Evolutionary conservation across 2,797 vertebrate species (phyloP).

Genomic region (Sebastes glaucus): DNA sequence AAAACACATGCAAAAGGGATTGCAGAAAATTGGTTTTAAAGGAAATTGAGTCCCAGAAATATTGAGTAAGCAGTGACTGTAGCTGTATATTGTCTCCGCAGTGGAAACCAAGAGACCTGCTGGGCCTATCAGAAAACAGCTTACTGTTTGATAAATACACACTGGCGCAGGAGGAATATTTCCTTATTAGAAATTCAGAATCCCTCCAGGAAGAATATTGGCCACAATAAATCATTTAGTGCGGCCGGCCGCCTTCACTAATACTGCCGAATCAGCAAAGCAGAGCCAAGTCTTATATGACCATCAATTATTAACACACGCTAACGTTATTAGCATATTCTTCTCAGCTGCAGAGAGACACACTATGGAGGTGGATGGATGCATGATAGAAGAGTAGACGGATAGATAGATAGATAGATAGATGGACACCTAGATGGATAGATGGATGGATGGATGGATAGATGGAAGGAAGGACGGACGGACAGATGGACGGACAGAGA

Average conservation of each 20-base stretch:
- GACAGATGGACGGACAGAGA: slow-evolving; percentile 8
- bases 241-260: slow-evolving; percentile 59
- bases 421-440: not conserved
- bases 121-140: slow-evolving; percentile 63
- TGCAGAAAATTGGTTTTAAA: slow-evolving; percentile 68
- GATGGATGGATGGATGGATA: slow-evolving; percentile 2
- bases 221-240: slow-evolving; percentile 82
- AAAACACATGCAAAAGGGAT: slow-evolving; percentile 55
- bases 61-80: slow-evolving; percentile 64
- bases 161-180: slow-evolving; percentile 74
- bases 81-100: slow-evolving; percentile 43
- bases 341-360: slow-evolving; percentile 46
- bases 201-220: slow-evolving; percentile 76
- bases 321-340: slow-evolving; percentile 77
- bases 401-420: not conserved
- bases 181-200: slow-evolving; percentile 80
- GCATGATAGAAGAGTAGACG: slow-evolving; percentile 16
- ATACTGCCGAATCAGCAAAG: slow-evolving; percentile 80
- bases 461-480: slow-evolving; percentile 16
- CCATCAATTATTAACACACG: slow-evolving; percentile 82
- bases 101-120: slow-evolving; percentile 59
- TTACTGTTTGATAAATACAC: slow-evolving; percentile 71
- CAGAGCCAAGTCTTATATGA: slow-evolving; percentile 72
- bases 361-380: slow-evolving; percentile 9
- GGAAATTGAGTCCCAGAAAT: slow-evolving; percentile 69